phyloP scores from a whole-genome alignment of 1,140 invertebrate genomes.

The Magallana gigas region DNA sequence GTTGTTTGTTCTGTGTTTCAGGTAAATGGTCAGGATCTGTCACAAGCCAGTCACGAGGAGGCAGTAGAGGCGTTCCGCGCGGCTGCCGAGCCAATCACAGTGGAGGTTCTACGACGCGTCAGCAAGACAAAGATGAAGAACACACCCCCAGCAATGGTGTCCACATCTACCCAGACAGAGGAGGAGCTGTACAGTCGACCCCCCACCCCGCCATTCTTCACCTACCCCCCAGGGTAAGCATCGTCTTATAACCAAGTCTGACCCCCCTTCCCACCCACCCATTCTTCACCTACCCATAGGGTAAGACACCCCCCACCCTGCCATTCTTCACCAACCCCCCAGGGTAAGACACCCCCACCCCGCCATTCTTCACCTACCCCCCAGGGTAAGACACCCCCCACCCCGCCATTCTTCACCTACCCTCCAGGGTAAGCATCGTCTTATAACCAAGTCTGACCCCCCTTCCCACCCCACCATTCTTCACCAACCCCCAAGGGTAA shows the following conservation, averaged over 20 bases:
- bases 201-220: conserved; percentile 73
- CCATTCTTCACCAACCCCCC: conserved; percentile 70
- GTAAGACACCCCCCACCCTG: conserved; percentile 68
- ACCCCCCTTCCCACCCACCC: neutral
- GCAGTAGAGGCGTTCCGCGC: conserved; percentile 86
- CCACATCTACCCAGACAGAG: conserved; percentile 77
- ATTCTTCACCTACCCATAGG: no score
- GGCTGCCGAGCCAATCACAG: conserved; percentile 86
- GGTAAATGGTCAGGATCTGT: conserved; percentile 88
- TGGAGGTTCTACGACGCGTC: conserved; percentile 84
- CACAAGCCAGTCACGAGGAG: conserved; percentile 84
- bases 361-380: no score
- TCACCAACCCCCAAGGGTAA: no score
- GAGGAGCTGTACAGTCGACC: conserved; percentile 77
- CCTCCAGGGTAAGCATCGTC: conserved; percentile 69
- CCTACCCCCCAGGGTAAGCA: conserved; percentile 72
- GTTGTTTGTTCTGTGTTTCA: conserved; percentile 70
- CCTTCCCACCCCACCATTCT: neutral
- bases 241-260: no score
- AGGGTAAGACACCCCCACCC: conserved; percentile 67
- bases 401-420: conserved; percentile 72
- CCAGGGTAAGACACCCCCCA: conserved; percentile 61
- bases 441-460: neutral
- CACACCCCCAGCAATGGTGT: conserved; percentile 72
- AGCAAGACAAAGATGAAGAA: conserved; percentile 73